Evolutionary conservation across 37 sponge, comb jelly and placozoan species (phyloP), one percentile per base, ranked within the genome.

Genomic region (Bolinopsis microptera): DNA sequence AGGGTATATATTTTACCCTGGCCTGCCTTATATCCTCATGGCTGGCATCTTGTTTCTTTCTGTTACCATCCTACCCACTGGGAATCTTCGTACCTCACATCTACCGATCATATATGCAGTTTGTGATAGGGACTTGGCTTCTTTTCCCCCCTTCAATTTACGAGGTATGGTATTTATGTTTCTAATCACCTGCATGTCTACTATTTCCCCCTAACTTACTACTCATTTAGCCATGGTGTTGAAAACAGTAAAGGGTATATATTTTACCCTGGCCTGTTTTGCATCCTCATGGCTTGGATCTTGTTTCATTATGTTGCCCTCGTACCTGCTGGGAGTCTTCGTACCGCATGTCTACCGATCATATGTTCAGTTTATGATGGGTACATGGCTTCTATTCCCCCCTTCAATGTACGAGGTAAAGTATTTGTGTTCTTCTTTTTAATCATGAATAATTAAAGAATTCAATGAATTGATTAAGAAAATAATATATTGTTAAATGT

Each of bases 301-400:
- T 25, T 41, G 61, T 24, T 86, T 86, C 31, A 86, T 86, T 48
- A 86, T 86, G 90, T 86, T 86, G 30, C 90, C 90, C 34, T 86
- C 90, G 0, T 27, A 36, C 13, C 90, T 38, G 48, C 48, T 86
- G 0, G 90, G 38, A 26, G 39, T 86, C 35, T 33, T 39, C 36
- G 61, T 86, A 24, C 90, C 90, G 0, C 61, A 39, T 24, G 24
- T 34, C 22, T 86, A 86, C 31, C 40, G 90, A 41, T 86, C 26
- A 24, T 86, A 86, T 86, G 90, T 86, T 13, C 90, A 86, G 61
- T 86, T 86, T 38, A 86, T 86, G 90, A 86, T 86, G 61, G 90
- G 90, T 8, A 86, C 90, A 25, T 86, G 90, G 90, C 26, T 86
- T 28, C 90, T 86, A 1, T 41, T 33, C 28, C 90, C 90, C 3